Base-by-base conservation (phyloP, 2,888 invertebrate species). In the Galerucella pusilla region DNA sequence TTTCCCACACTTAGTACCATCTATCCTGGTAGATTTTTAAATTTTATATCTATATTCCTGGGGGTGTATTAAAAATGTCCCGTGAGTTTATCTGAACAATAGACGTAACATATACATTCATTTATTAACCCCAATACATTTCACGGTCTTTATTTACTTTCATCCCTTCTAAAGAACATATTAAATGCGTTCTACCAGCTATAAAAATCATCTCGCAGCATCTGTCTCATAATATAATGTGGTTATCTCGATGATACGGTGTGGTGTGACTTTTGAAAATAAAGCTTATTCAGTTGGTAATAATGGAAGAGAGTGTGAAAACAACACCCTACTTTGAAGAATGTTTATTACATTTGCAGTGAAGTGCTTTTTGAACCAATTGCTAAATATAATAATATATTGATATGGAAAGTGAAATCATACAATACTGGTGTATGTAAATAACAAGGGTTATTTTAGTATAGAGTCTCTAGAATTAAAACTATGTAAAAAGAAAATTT, bases 171-270 rank as follows among this genome's bases (percentile, higher is more conserved):
- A 57, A 57, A 16, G n/a, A 14, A 20, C 16, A 16, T 57, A 57
- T 10, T 57, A 9, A 57, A 57, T 57, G 20, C 10, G 20, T 57
- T 57, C 9, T 16, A 57, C 57, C 3, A 20, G 9, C 2, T 20
- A 4, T 57, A 20, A 20, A 57, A 57, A 69, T 61, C 69, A 61
- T 69, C 61, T 63, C 64, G 11, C 46, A 25, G 49, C 70, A 63
- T 70, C 70, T 70, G 70, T 70, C 52, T 70, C 28, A n/a, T 49
- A 61, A 70, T 70, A 20, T 63, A 63, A 63, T 60, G 69, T 61
- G 69, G 69, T 63, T 70, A 70, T 63, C 16, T 20, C 11, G 57
- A 57, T 57, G 2, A 20, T 20, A 20, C 16, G 10, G 16, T 20
- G 20, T 20, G 20, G 20, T 10, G 57, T 57, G 57, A 7, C 57